Percentiles rank a stretch among this genome's conserved stretches.
phyloP scores from a whole-genome alignment of 1,140 invertebrate genomes.

The Zelostemma sp. region DNA sequence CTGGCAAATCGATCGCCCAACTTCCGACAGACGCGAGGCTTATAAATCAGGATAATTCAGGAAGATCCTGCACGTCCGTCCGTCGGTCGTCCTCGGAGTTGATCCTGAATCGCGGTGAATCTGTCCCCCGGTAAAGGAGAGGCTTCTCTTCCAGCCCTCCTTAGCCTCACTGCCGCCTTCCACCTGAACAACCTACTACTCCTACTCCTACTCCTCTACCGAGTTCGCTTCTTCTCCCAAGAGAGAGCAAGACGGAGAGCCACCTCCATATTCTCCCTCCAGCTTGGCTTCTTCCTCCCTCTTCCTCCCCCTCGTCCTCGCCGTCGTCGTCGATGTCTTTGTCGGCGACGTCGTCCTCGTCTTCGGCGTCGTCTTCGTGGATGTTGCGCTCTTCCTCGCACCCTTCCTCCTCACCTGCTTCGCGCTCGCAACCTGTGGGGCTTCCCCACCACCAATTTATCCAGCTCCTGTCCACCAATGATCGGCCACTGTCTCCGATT shows the following conservation, averaged over 20 bases:
- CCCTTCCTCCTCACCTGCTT: slow-evolving; percentile 49
- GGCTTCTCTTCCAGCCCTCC: slow-evolving; percentile 9
- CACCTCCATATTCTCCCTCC: slow-evolving; percentile 41
- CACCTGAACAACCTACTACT: slow-evolving; percentile 32
- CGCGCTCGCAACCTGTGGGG: slow-evolving; percentile 28
- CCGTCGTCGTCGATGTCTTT: slow-evolving; percentile 12
- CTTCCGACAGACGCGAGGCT: too few species aligned
- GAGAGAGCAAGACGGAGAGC: slow-evolving; percentile 18
- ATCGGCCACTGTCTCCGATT: slow-evolving; percentile 63
- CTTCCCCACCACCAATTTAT: slow-evolving; percentile 35
- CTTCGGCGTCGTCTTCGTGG: slow-evolving; percentile 34
- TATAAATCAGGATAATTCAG: too few species aligned
- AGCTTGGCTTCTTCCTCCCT: slow-evolving; percentile 16
- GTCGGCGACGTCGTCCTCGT: slow-evolving; percentile 8
- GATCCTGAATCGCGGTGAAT: slow-evolving; percentile 60
- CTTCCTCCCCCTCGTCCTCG: slow-evolving; percentile 8
- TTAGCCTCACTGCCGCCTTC: slow-evolving; percentile 25
- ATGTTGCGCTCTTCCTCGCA: slow-evolving; percentile 43
- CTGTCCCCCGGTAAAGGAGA: slow-evolving; percentile 60
- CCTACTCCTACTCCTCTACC: slow-evolving; percentile 30
- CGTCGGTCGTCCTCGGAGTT: slow-evolving; percentile 49
- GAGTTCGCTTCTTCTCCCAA: slow-evolving; percentile 14
- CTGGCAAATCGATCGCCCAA: not conserved
- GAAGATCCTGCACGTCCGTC: too few species aligned
- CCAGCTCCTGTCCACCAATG: slow-evolving; percentile 63